A percentile compares a stretch with the other conserved stretches of the same genome.
phyloP scores from a whole-genome alignment of 2,797 vertebrate species.

The Rousettus madagascariensis region DNA sequence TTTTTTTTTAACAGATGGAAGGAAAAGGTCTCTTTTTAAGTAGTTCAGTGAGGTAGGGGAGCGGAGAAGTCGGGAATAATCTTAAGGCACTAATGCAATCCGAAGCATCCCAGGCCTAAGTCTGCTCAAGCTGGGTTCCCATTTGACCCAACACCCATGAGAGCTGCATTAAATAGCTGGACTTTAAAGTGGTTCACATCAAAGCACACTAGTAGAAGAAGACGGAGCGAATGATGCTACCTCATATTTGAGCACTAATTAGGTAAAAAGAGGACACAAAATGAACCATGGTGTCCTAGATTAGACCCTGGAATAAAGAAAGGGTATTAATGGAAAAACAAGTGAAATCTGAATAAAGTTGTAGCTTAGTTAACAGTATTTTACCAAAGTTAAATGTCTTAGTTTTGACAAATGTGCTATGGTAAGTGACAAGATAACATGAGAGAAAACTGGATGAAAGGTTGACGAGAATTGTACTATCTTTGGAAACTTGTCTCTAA shows the following conservation, averaged over 20 bases:
- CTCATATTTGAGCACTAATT: neutral
- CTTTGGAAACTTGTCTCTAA: neutral
- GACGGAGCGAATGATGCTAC: accelerated
- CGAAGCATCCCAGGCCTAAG: neutral
- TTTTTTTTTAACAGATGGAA: conserved; percentile 24
- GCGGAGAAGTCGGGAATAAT: neutral
- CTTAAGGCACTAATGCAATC: neutral
- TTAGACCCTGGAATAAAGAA: neutral
- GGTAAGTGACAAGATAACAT: neutral
- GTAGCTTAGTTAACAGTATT: neutral
- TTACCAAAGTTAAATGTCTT: neutral
- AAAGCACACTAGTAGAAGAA: conserved; percentile 24
- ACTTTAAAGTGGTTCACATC: neutral
- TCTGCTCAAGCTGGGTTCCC: neutral
- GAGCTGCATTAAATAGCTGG: neutral
- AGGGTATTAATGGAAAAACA: neutral
- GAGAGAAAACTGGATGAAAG: neutral
- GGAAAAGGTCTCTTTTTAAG: neutral
- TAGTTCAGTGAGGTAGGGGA: neutral
- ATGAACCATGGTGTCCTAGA: neutral
- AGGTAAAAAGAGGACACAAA: conserved; percentile 8
- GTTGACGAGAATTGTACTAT: neutral
- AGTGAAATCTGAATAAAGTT: neutral
- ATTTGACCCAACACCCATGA: neutral
- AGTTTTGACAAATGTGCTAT: neutral